A percentile compares a stretch with the other conserved stretches of the same genome.
These are phyloP conservation scores for Phymatocera aterrima DNA, from an alignment of 2,888 invertebrate genomes.

Conservation along the genomic window DNA sequence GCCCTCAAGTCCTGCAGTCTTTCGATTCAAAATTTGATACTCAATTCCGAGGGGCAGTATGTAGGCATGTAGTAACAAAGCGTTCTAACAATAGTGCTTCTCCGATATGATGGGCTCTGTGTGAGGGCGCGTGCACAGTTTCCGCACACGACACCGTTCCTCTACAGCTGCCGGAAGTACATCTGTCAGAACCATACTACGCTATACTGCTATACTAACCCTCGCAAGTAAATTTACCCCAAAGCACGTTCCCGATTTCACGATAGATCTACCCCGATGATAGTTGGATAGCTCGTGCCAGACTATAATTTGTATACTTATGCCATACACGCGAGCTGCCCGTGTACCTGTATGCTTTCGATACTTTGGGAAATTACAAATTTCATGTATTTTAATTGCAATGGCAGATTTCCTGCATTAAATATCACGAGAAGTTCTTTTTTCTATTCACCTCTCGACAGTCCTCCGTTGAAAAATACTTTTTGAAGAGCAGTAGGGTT, in stretches of 20 bases:
- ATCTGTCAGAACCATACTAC: constrained; percentile 63
- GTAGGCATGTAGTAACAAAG: constrained; percentile 36
- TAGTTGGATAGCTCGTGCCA: not conserved
- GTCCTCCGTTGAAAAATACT: constrained; percentile 40
- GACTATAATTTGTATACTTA: not conserved
- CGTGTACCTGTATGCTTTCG: too few relatives aligned
- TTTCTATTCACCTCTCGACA: not conserved
- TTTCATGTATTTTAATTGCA: not conserved
- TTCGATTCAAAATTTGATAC: constrained; percentile 39
- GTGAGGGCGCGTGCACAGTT: constrained; percentile 67
- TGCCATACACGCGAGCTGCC: too few relatives aligned
- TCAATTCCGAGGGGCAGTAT: constrained; percentile 29
- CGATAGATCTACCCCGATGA: not conserved
- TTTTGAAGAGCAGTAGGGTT: constrained; percentile 47
- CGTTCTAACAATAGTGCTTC: constrained; percentile 22
- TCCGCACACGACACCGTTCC: constrained; percentile 64
- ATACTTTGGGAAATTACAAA: not conserved
- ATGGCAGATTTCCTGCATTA: too few relatives aligned
- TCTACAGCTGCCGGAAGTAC: constrained; percentile 72
- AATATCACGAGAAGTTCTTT: not conserved
- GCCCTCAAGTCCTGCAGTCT: constrained; percentile 20
- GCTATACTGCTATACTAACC: not conserved
- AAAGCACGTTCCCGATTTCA: constrained; percentile 21
- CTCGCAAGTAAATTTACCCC: constrained; percentile 9
- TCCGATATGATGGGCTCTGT: not conserved